These are phyloP conservation scores for Nothoprocta perdicaria DNA, from an alignment of 2,113 vertebrate genomes.

Conservation along the genomic window DNA sequence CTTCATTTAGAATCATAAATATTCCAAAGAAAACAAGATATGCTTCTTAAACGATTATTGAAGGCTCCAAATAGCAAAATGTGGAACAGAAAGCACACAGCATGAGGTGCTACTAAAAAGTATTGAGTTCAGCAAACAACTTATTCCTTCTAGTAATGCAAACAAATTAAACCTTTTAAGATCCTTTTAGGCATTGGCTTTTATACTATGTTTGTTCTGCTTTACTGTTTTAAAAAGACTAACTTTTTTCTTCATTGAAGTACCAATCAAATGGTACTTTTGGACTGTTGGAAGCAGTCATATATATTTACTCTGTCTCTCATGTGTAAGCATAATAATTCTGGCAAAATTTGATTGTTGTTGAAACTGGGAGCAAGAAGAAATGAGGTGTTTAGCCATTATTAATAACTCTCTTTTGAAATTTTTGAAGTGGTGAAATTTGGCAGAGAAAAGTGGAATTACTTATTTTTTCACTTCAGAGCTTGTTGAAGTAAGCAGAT, in stretches of 20 bases:
- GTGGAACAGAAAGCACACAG: neutral
- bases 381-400: neutral
- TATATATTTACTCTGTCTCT: neutral
- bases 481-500: neutral
- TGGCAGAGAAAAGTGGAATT: neutral
- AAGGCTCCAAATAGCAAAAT: neutral
- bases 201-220: neutral
- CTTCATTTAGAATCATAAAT: neutral
- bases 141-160: neutral
- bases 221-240: neutral
- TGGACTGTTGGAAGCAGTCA: neutral
- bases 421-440: neutral
- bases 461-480: neutral
- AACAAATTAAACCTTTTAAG: neutral
- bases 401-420: neutral
- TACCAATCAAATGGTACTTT: neutral
- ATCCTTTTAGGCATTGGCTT: neutral
- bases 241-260: neutral
- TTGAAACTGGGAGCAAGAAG: neutral
- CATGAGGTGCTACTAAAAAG: neutral
- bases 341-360: neutral
- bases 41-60: neutral
- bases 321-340: neutral
- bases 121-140: neutral
- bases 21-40: neutral